Evolutionary conservation across 2,113 vertebrate genomes (phyloP), one percentile per base, ranked within the genome.

Genomic region (Leucoraja erinaceus): DNA sequence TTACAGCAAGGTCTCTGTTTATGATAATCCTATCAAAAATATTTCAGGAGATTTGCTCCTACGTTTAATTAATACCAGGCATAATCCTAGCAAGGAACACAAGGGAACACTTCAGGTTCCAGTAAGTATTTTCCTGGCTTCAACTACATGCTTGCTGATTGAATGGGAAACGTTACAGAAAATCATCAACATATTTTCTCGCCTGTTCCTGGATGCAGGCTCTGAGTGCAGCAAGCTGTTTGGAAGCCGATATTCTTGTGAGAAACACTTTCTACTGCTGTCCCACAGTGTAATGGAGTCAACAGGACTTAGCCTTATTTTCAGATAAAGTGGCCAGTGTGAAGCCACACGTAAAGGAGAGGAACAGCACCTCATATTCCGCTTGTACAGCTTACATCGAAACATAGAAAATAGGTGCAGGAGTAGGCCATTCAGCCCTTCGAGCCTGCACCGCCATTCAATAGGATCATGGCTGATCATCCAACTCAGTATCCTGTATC

Each of bases 21-120:
- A 93, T 95, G 81, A 33, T 94, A 96, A 96, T 95, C 94, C 94
- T 95, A 94, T 96, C 93, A 94, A 75, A 95, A 93, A 83, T 93
- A 93, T 75, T 93, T 93, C 83, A 93, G 93, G 93, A 0, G 3
- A 95, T 95, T 94, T 93, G 94, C 86, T 94, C 84, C 93, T 90
- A 93, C 93, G 93, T 94, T 93, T 93, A 92, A 56, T 94, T 93
- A 93, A 93, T 86, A 93, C 92, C 93, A 93, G 91, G 94, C 93
- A 88, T 61, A 68, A 33, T 74, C n/a, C 38, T 18, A 74, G 33
- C 38, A 90, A 93, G 54, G n/a, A 77, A 22, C 18, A 93, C 93
- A 93, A 93, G 83, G 72, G 83, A 86, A 70, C 66, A 93, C 84
- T 94, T 94, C 77, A 93, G 93, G 93, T 93, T 75, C 93, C 93